Percentiles rank a stretch among this genome's conserved stretches.
phyloP scores from a whole-genome alignment of 2,888 invertebrate genomes.

The Podabrus alpinus region DNA sequence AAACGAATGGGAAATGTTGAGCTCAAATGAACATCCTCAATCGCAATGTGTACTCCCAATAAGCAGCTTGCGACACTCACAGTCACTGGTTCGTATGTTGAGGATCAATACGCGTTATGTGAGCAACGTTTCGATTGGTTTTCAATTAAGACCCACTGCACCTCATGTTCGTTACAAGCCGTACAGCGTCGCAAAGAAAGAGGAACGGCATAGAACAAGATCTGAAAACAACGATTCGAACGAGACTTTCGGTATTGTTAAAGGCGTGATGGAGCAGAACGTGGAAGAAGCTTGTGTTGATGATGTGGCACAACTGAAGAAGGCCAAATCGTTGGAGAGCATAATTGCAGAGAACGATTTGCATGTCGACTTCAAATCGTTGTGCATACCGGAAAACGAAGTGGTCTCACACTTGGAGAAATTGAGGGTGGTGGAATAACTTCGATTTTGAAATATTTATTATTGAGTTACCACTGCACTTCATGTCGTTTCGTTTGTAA shows the following conservation, averaged over 20 bases:
- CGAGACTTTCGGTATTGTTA: conserved; percentile 40
- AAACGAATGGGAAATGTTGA: conserved; percentile 66
- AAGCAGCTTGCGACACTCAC: conserved; percentile 37
- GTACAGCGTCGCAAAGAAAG: conserved; percentile 60
- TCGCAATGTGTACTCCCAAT: conserved; percentile 63
- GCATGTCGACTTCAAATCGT: conserved; percentile 20
- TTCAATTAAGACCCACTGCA: conserved; percentile 61
- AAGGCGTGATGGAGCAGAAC: conserved; percentile 45
- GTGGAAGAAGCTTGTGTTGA: conserved; percentile 42
- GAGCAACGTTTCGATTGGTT: conserved; percentile 66
- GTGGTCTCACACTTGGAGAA: conserved; percentile 68
- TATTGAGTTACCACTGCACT: background rate
- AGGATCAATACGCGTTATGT: conserved; percentile 63
- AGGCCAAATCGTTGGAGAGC: conserved; percentile 67
- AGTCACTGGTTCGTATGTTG: conserved; percentile 56
- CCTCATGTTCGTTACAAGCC: conserved; percentile 62
- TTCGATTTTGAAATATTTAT: background rate
- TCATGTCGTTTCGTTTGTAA: background rate
- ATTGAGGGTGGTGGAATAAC: conserved; percentile 62
- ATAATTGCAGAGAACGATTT: conserved; percentile 53
- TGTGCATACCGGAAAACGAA: conserved; percentile 60
- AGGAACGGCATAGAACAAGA: conserved; percentile 63
- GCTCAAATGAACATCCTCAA: conserved; percentile 62
- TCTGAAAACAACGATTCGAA: conserved; percentile 65
- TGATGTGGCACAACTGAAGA: conserved; percentile 56